Evolutionary conservation across 2,888 invertebrate genomes (phyloP).

Genomic region (Andrena haemorrhoa): DNA sequence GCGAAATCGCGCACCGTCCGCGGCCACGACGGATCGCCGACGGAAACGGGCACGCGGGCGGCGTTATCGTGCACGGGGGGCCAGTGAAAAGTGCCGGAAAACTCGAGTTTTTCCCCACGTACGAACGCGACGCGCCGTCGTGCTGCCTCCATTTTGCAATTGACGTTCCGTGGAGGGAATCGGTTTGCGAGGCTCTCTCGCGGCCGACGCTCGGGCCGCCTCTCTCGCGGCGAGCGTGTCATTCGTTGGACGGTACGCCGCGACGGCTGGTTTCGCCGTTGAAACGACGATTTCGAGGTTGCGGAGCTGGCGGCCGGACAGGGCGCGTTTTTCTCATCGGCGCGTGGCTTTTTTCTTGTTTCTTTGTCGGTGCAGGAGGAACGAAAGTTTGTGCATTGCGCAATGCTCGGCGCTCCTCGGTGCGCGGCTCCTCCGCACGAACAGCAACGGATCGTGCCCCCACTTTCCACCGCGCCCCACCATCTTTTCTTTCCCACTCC

Average conservation of each 20-base stretch:
- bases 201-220: slow-evolving; percentile 29
- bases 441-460: slow-evolving; percentile 71
- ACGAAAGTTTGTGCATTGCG: slow-evolving; percentile 82
- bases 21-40: slow-evolving; percentile 16
- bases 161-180: slow-evolving; percentile 72
- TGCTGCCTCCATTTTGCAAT: slow-evolving; percentile 76
- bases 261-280: neutral
- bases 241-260: neutral
- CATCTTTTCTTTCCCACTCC: slow-evolving; percentile 24
- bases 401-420: slow-evolving; percentile 79
- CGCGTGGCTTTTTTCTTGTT: slow-evolving; percentile 49
- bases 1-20: slow-evolving; percentile 5
- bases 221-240: slow-evolving; percentile 19
- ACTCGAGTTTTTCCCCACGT: slow-evolving; percentile 42
- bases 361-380: slow-evolving; percentile 66
- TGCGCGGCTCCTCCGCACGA: slow-evolving; percentile 72
- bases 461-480: slow-evolving; percentile 44
- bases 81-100: slow-evolving; percentile 34
- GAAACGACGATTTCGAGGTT: neutral
- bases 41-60: neutral
- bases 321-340: slow-evolving; percentile 39
- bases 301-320: neutral
- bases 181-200: slow-evolving; percentile 38
- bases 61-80: neutral
- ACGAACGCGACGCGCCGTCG: slow-evolving; percentile 55